These are phyloP conservation scores for Megalops cyprinoides DNA, from an alignment of 2,797 vertebrate species.

Conservation along the genomic window DNA sequence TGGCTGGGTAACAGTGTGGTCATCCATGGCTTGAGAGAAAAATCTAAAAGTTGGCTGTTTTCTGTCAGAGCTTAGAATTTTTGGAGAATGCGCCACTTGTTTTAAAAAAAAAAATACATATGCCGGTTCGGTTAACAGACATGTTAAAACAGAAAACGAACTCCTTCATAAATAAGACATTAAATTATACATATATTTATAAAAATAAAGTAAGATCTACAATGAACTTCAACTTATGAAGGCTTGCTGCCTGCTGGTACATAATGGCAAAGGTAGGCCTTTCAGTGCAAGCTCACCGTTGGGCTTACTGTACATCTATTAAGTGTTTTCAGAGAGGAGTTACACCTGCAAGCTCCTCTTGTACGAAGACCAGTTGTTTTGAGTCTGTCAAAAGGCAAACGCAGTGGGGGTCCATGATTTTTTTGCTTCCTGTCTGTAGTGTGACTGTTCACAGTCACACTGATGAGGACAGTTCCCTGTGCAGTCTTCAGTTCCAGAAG, in stretches of 20 bases:
- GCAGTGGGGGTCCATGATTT: not conserved
- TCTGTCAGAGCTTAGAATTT: not conserved
- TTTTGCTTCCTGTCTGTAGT: not conserved
- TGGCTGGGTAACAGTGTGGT: not conserved
- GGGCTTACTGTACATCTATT: not conserved
- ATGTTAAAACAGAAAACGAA: not conserved
- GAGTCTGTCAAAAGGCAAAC: not conserved
- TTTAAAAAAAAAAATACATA: not conserved
- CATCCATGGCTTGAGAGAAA: not conserved
- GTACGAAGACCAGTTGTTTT: not conserved
- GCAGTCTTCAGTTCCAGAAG: not conserved
- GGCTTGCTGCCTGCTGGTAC: conserved; percentile 13
- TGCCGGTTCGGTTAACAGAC: too few species aligned
- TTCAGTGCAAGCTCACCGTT: not conserved
- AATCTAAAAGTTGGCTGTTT: not conserved
- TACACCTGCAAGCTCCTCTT: not conserved
- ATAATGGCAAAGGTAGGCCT: not conserved
- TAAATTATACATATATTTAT: too few species aligned
- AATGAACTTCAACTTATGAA: conserved; percentile 5
- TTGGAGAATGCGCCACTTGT: not conserved
- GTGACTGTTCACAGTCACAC: not conserved
- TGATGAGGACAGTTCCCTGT: not conserved
- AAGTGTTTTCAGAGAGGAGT: not conserved
- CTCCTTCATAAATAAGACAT: not conserved
- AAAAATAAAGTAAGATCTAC: not conserved